These are phyloP conservation scores for Leistus spinibarbis DNA, from an alignment of 2,888 invertebrate species.

Conservation along the genomic window DNA sequence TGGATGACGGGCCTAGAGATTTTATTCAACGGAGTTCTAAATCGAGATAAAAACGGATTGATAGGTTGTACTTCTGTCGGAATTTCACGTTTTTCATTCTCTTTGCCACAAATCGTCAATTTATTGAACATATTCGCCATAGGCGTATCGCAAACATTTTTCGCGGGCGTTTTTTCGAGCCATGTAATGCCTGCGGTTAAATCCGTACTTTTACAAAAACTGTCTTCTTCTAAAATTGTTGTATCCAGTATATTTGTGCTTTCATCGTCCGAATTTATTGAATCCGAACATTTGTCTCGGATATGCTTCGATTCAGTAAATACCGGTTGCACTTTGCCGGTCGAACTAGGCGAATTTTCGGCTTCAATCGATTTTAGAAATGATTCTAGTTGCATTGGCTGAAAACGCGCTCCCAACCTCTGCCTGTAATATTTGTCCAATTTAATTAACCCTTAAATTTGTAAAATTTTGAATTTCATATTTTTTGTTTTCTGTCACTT, in stretches of 20 bases:
- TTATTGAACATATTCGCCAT: conserved; percentile 21
- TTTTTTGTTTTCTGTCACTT: too few relatives aligned
- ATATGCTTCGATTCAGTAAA: conserved; percentile 18
- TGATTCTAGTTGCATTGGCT: conserved; percentile 41
- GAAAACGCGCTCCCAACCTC: conserved; percentile 9
- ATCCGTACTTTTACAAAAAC: neutral
- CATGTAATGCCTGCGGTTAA: conserved; percentile 9
- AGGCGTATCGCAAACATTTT: conserved; percentile 11
- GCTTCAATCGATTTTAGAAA: conserved; percentile 42
- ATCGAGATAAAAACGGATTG: neutral
- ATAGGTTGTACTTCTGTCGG: neutral
- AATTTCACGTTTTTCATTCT: neutral
- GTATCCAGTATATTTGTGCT: conserved; percentile 15
- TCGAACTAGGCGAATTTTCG: conserved; percentile 41
- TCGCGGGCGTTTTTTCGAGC: conserved; percentile 2
- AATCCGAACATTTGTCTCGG: neutral
- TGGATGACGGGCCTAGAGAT: neutral
- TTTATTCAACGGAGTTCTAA: conserved; percentile 16
- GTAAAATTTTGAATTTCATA: too few relatives aligned
- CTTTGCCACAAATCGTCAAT: conserved; percentile 12
- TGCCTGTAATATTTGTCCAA: neutral
- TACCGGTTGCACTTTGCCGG: conserved; percentile 2
- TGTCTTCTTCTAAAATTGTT: conserved; percentile 13
- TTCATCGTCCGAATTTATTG: conserved; percentile 14
- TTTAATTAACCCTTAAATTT: too few relatives aligned